Percentiles rank a stretch among this genome's conserved stretches.
phyloP scores from a whole-genome alignment of 2,888 invertebrate species.

The Pycnomerus fuliginosus region DNA sequence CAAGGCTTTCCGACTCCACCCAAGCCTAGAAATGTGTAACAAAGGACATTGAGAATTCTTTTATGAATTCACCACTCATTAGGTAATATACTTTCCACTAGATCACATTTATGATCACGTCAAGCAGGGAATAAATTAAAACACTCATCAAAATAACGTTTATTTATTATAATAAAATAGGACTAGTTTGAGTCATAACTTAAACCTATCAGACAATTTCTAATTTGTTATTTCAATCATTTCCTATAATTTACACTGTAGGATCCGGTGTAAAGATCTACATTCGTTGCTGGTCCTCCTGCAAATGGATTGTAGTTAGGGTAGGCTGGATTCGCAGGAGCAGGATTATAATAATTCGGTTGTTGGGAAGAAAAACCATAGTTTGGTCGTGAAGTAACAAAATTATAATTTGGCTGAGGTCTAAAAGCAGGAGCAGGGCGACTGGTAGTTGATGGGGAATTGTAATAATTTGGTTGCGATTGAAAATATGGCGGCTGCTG shows the following conservation, averaged over 20 bases:
- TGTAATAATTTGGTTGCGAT: conserved; percentile 37
- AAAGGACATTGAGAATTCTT: conserved; percentile 28
- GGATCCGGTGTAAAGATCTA: conserved; percentile 73
- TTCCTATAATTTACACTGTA: conserved; percentile 70
- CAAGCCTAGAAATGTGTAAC: conserved; percentile 20
- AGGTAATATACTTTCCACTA: conserved; percentile 19
- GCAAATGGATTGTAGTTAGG: conserved; percentile 39
- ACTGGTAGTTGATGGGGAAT: too few species aligned
- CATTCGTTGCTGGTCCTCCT: conserved; percentile 72
- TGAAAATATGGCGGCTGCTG: conserved; percentile 34
- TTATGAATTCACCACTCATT: conserved; percentile 25
- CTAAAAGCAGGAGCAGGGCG: conserved; percentile 43
- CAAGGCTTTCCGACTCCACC: conserved; percentile 49
- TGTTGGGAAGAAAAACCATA: conserved; percentile 44
- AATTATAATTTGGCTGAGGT: conserved; percentile 50
- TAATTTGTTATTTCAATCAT: conserved; percentile 18
- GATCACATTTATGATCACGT: conserved; percentile 6
- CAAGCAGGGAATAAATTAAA: conserved; percentile 2
- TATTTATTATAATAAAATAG: neutral
- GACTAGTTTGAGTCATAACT: conserved; percentile 3
- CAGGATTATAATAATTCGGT: conserved; percentile 33
- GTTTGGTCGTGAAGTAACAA: conserved; percentile 44
- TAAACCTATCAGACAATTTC: neutral
- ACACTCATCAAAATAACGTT: neutral
- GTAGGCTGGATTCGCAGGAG: conserved; percentile 32